Evolutionary conservation across 2,797 vertebrate species (phyloP).

Genomic region (Choloepus didactylus): DNA sequence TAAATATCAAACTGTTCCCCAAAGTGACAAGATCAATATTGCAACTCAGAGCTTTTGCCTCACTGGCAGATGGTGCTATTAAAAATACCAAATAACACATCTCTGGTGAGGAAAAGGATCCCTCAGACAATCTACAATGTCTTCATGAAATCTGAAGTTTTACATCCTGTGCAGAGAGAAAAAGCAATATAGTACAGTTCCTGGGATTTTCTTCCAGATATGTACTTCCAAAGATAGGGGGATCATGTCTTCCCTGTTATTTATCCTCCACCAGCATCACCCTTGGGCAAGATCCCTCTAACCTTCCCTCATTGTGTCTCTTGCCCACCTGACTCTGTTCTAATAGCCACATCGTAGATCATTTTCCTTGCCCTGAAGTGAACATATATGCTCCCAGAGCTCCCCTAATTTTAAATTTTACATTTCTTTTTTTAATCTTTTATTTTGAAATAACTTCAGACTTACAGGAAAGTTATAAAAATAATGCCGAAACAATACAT

Average conservation of each 20-base stretch:
- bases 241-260: no score
- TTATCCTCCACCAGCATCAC: fast-evolving
- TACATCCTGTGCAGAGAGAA: slow-evolving; percentile 39
- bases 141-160: slow-evolving; percentile 75
- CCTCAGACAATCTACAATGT: slow-evolving; percentile 61
- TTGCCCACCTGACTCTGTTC: fast-evolving
- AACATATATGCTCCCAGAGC: fast-evolving
- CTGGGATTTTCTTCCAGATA: slow-evolving; percentile 29
- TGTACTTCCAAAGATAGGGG: not conserved
- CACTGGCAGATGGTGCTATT: slow-evolving; percentile 87
- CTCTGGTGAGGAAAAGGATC: slow-evolving; percentile 66
- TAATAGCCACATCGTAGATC: no score
- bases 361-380: fast-evolving
- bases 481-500: no score
- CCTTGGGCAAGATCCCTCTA: not conserved
- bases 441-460: no score
- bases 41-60: slow-evolving; percentile 81
- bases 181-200: not conserved
- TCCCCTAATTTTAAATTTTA: fast-evolving
- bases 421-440: no score
- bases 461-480: no score
- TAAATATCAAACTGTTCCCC: slow-evolving; percentile 88
- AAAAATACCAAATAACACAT: slow-evolving; percentile 84
- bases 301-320: not conserved
- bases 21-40: slow-evolving; percentile 89